phyloP scores from a whole-genome alignment of 2,888 invertebrate genomes.

The Diaphora mendica region DNA sequence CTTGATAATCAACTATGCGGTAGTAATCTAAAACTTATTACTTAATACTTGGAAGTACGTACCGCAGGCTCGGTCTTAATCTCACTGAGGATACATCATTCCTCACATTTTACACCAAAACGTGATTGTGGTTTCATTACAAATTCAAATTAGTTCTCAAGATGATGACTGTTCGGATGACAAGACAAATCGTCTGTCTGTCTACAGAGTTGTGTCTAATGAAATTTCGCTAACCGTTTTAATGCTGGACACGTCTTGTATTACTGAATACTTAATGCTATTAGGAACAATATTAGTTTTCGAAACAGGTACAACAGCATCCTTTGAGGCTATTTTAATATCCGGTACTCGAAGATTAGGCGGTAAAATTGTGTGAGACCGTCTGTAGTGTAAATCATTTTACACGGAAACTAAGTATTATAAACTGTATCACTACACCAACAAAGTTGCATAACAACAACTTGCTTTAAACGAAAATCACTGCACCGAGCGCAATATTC shows the following conservation, averaged over 20 bases:
- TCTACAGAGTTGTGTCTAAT: slow-evolving; percentile 66
- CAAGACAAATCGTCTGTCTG: slow-evolving; percentile 77
- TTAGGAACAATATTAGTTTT: slow-evolving; percentile 50
- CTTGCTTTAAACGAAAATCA: slow-evolving; percentile 42
- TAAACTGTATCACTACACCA: slow-evolving; percentile 13
- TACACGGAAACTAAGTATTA: slow-evolving; percentile 27
- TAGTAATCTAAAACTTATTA: slow-evolving; percentile 1
- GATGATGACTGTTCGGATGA: slow-evolving; percentile 70
- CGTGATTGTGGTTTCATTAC: slow-evolving; percentile 67
- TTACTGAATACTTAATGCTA: slow-evolving; percentile 55
- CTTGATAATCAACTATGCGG: background rate
- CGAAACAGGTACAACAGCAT: slow-evolving; percentile 42
- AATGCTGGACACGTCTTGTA: slow-evolving; percentile 72
- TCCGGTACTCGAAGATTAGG: slow-evolving; percentile 42
- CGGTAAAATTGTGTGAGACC: slow-evolving; percentile 16
- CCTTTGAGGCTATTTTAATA: slow-evolving; percentile 47
- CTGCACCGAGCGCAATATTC: slow-evolving; percentile 40
- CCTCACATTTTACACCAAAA: slow-evolving; percentile 55
- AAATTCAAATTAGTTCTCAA: slow-evolving; percentile 77
- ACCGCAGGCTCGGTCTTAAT: slow-evolving; percentile 18
- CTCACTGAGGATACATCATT: slow-evolving; percentile 28
- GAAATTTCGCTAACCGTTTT: slow-evolving; percentile 69
- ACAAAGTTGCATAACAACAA: slow-evolving; percentile 34
- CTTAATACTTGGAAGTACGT: background rate
- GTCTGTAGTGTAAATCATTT: slow-evolving; percentile 42